Percentiles rank a stretch among this genome's conserved stretches.
These are phyloP conservation scores for Petrocephalus sullivani DNA, from an alignment of 2,797 vertebrate genomes.

Conservation along the genomic window DNA sequence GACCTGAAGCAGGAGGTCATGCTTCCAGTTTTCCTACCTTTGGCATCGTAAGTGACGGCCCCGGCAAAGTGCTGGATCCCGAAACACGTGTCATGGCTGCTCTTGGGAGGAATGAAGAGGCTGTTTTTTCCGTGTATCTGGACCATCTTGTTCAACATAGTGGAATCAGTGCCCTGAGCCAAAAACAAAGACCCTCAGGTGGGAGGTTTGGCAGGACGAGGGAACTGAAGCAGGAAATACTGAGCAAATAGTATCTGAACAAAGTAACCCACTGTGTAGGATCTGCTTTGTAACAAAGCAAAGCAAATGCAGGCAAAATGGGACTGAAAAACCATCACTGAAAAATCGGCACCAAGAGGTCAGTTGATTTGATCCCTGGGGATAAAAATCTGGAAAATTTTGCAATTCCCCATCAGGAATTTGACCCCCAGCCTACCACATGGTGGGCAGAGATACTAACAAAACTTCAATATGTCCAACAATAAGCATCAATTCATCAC, in stretches of 20 bases:
- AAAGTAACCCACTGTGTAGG: background rate
- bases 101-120: conserved; percentile 76
- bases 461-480: background rate
- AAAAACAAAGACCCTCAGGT: conserved; percentile 19
- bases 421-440: background rate
- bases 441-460: background rate
- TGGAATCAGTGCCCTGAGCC: conserved; percentile 81
- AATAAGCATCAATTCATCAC: background rate
- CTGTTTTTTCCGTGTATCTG: conserved; percentile 67
- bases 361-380: background rate
- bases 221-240: background rate
- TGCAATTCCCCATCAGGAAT: background rate
- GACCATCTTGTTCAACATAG: conserved; percentile 83
- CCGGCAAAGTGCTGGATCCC: conserved; percentile 90
- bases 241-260: background rate
- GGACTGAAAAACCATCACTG: background rate
- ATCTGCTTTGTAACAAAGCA: background rate
- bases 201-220: background rate
- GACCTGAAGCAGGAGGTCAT: background rate
- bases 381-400: background rate
- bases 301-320: background rate
- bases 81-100: conserved; percentile 78
- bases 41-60: conserved; percentile 77
- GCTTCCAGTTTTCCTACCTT: conserved; percentile 62
- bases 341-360: background rate